Base-by-base conservation (phyloP, 2,113 vertebrate genomes). In the Mus pahari region DNA sequence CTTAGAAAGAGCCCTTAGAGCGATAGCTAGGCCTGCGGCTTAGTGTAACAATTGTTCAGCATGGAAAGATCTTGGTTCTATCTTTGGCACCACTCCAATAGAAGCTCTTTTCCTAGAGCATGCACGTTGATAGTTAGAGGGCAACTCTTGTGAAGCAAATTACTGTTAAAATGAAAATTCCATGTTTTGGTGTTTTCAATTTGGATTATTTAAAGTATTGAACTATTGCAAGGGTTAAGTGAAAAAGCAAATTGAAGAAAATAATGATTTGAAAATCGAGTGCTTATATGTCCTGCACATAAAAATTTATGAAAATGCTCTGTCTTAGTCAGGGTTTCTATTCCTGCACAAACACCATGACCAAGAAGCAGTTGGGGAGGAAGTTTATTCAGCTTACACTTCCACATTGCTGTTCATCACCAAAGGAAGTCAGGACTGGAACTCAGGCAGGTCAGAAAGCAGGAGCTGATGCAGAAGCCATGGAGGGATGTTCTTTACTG, bases 251-350 rank as follows among this genome's bases (percentile, higher is more conserved):
- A 77, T 58, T 66, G 26, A 33, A 86, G 45, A 94, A 90, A 90
- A 88, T 33, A 16, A 26, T 53, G 48, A 2, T 93, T 96, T 91
- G 78, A 94, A 89, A 74, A 62, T 79, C 62, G 64, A 90, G 66
- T 45, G 50, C 55, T 78, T 92, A 88, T 75, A 84, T 55, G 9
- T 24, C 19, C 19, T 66, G 45, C 5, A 60, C 78, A 26, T 36
- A 36, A 70, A 50, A 36, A 83, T 89, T 87, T 92, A 95, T 93
- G 86, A 95, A 93, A 92, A 79, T 95, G 5, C 17, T n/a, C n/a
- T n/a, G n/a, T n/a, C n/a, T n/a, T n/a, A n/a, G n/a, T n/a, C n/a
- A n/a, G n/a, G n/a, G n/a, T n/a, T n/a, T n/a, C n/a, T n/a, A n/a
- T n/a, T n/a, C n/a, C n/a, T n/a, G n/a, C n/a, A n/a, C n/a, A n/a